A percentile compares a stretch with the other conserved stretches of the same genome.
phyloP scores from a whole-genome alignment of 1,140 invertebrate genomes.

The Dreissena polymorpha region DNA sequence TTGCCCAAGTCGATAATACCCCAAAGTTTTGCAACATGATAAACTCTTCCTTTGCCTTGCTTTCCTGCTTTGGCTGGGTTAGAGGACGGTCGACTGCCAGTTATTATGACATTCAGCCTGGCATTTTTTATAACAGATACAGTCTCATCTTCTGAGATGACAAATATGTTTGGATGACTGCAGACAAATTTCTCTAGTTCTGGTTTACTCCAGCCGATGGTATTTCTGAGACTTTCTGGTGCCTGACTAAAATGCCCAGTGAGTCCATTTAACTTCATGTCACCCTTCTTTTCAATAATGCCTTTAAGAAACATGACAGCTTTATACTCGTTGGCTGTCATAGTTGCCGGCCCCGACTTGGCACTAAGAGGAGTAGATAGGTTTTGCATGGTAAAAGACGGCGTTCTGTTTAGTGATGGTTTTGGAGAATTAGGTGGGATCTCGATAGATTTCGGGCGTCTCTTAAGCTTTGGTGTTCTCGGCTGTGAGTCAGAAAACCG shows the following conservation, averaged over 20 bases:
- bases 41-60: constrained; percentile 76
- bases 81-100: constrained; percentile 73
- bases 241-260: constrained; percentile 77
- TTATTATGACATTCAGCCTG: constrained; percentile 78
- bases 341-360: constrained; percentile 75
- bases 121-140: constrained; percentile 77
- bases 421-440: constrained; percentile 58
- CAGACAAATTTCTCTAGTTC: constrained; percentile 78
- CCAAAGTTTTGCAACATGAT: constrained; percentile 80
- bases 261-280: constrained; percentile 75
- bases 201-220: constrained; percentile 77
- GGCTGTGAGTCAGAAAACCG: constrained; percentile 17
- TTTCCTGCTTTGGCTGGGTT: constrained; percentile 72
- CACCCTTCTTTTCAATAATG: constrained; percentile 78
- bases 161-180: constrained; percentile 76
- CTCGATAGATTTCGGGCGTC: constrained; percentile 72
- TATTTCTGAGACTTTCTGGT: constrained; percentile 77
- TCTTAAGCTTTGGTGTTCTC: constrained; percentile 70
- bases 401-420: constrained; percentile 57
- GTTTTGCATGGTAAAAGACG: constrained; percentile 34
- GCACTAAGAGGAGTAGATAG: constrained; percentile 55
- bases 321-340: constrained; percentile 80
- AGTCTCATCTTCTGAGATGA: constrained; percentile 73
- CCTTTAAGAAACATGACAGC: constrained; percentile 79
- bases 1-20: constrained; percentile 80